phyloP scores from a whole-genome alignment of 2,888 invertebrate genomes.

The Coleophora deauratella region DNA sequence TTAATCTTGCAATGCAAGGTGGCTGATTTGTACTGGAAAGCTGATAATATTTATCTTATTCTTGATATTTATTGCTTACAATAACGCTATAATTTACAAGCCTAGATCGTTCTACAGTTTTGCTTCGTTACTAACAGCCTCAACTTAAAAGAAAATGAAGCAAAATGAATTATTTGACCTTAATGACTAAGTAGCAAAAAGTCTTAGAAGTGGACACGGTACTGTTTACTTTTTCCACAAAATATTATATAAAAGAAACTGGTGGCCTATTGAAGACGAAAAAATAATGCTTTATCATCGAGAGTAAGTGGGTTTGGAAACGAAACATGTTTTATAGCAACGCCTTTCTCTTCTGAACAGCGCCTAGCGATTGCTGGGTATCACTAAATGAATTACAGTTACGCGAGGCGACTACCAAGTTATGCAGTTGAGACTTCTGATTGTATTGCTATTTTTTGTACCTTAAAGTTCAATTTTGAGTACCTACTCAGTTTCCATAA shows the following conservation, averaged over 20 bases:
- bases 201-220: slow-evolving; percentile 2
- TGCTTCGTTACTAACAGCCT: too few relatives aligned
- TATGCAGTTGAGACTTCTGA: not conserved
- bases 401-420: not conserved
- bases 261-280: slow-evolving; percentile 9
- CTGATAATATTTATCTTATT: too few relatives aligned
- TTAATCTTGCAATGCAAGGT: too few relatives aligned
- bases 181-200: slow-evolving; percentile 9
- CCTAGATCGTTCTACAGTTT: too few relatives aligned
- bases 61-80: too few relatives aligned
- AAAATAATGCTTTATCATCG: slow-evolving; percentile 3
- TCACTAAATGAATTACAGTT: slow-evolving; percentile 3
- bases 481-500: too few relatives aligned
- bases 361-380: slow-evolving; percentile 5
- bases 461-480: too few relatives aligned
- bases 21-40: too few relatives aligned
- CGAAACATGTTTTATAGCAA: slow-evolving; percentile 28
- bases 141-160: too few relatives aligned
- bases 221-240: slow-evolving; percentile 8
- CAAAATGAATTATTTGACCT: slow-evolving; percentile 2
- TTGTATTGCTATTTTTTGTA: too few relatives aligned
- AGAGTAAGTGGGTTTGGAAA: slow-evolving; percentile 19
- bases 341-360: slow-evolving; percentile 31
- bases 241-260: slow-evolving; percentile 5
- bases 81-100: too few relatives aligned